phyloP scores from a whole-genome alignment of 2,113 vertebrate genomes.

The Antigone vipio region DNA sequence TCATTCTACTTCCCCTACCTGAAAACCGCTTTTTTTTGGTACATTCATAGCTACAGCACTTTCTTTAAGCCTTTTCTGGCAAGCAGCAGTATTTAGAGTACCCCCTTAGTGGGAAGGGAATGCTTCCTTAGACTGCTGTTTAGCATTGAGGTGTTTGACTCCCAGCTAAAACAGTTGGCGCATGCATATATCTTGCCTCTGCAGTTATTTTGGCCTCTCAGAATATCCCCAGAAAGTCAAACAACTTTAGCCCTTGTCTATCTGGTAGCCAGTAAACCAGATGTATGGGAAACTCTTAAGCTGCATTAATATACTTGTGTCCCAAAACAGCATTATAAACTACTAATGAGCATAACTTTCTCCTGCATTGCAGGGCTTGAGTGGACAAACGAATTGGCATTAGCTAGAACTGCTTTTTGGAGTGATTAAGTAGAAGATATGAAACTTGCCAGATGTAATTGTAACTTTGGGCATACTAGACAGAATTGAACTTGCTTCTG shows the following conservation, averaged over 20 bases:
- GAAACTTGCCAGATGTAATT: slow-evolving; percentile 36
- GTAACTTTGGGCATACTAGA: slow-evolving; percentile 26
- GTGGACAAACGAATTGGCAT: slow-evolving; percentile 26
- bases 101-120: slow-evolving; percentile 9
- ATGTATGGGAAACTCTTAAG: background rate
- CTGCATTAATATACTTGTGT: background rate
- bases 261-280: slow-evolving; percentile 14
- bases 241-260: background rate
- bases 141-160: slow-evolving; percentile 32
- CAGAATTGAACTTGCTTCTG: slow-evolving; percentile 58
- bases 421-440: slow-evolving; percentile 1
- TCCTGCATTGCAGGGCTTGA: slow-evolving; percentile 1
- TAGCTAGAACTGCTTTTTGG: slow-evolving; percentile 37
- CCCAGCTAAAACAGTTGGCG: background rate
- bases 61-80: background rate
- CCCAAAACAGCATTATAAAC: slow-evolving; percentile 22
- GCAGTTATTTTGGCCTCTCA: slow-evolving; percentile 24
- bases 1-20: slow-evolving; percentile 35
- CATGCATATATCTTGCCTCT: slow-evolving; percentile 38
- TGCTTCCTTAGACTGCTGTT: slow-evolving; percentile 34
- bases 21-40: slow-evolving; percentile 33
- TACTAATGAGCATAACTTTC: background rate
- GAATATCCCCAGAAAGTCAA: background rate
- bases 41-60: slow-evolving; percentile 29
- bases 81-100: slow-evolving; percentile 14